These are phyloP conservation scores for Actias luna DNA, from an alignment of 2,888 invertebrate species.

Conservation along the genomic window DNA sequence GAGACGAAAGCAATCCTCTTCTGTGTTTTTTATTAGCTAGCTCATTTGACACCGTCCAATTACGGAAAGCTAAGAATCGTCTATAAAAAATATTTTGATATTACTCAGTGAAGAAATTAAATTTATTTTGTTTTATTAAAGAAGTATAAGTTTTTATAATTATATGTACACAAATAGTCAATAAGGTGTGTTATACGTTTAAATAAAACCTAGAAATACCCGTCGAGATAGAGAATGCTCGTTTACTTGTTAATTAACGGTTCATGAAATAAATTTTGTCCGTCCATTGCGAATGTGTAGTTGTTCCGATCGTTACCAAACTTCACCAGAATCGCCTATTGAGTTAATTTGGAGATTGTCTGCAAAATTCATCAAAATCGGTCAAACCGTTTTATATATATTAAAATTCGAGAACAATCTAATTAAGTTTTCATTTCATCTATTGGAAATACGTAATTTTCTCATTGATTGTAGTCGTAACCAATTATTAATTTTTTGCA, in stretches of 20 bases:
- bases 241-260: conserved; percentile 29
- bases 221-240: conserved; percentile 7
- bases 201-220: background rate
- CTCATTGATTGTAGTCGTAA: background rate
- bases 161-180: no score
- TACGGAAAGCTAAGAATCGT: conserved; percentile 39
- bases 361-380: background rate
- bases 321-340: no score
- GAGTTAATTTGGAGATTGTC: no score
- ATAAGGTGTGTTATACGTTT: background rate
- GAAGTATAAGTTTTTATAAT: background rate
- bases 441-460: no score
- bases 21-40: conserved; percentile 52
- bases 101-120: background rate
- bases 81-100: conserved; percentile 9
- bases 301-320: no score
- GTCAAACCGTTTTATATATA: background rate
- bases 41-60: conserved; percentile 53
- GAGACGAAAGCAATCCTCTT: conserved; percentile 71
- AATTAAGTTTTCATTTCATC: no score
- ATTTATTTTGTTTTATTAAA: background rate
- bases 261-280: conserved; percentile 32
- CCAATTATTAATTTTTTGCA: conserved; percentile 78
- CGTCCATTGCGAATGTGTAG: no score
- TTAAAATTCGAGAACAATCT: background rate